These are phyloP conservation scores for Heliconius hortense DNA, from an alignment of 2,888 invertebrate genomes.

Conservation along the genomic window DNA sequence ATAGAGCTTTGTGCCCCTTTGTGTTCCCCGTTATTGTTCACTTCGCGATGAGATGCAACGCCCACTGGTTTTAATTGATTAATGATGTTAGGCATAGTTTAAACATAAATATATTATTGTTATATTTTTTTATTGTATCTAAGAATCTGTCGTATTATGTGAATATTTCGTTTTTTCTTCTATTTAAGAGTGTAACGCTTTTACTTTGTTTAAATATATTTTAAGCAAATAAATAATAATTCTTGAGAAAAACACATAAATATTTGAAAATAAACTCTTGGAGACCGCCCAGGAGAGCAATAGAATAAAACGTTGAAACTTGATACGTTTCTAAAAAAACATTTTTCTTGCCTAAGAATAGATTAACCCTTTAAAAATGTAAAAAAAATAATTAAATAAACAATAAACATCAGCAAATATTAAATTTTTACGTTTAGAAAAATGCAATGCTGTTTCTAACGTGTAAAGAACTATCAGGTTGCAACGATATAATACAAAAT, in stretches of 20 bases:
- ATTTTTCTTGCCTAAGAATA: too few relatives aligned
- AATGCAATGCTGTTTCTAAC: neutral
- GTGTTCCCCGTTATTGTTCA: conserved; percentile 46
- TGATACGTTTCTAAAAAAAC: too few relatives aligned
- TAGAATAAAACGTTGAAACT: too few relatives aligned
- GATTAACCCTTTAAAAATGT: too few relatives aligned
- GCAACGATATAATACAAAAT: neutral
- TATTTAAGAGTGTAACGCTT: neutral
- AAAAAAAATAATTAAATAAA: too few relatives aligned
- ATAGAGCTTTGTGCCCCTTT: conserved; percentile 48
- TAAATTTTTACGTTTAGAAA: too few relatives aligned
- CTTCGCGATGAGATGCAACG: conserved; percentile 33
- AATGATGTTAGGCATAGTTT: conserved; percentile 7
- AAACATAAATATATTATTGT: neutral
- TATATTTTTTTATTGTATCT: neutral
- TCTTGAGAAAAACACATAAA: too few relatives aligned
- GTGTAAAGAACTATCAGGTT: neutral
- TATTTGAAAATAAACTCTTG: too few relatives aligned
- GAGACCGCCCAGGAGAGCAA: too few relatives aligned
- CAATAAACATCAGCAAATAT: neutral
- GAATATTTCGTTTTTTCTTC: too few relatives aligned
- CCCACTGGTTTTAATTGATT: conserved; percentile 30
- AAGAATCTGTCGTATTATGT: neutral
- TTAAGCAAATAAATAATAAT: neutral
- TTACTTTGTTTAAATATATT: neutral